phyloP scores from a whole-genome alignment of 2,113 vertebrate genomes.

The Pristiophorus japonicus region DNA sequence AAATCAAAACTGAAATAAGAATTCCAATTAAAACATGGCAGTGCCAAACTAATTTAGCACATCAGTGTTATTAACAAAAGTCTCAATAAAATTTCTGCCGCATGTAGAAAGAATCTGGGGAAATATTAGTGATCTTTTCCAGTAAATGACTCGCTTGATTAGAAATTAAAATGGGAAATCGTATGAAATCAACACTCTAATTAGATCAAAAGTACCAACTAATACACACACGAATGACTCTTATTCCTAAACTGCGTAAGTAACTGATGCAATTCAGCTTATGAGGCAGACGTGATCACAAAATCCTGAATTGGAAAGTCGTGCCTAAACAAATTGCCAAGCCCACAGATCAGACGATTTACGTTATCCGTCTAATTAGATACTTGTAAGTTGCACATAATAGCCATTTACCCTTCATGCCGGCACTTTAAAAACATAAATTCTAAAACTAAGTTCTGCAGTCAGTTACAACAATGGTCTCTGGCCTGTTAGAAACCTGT shows the following conservation, averaged over 20 bases:
- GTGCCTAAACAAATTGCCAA: background rate
- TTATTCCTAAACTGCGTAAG: background rate
- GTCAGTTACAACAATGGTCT: background rate
- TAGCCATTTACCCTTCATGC: background rate
- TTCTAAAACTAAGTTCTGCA: background rate
- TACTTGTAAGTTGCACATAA: background rate
- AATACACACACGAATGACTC: background rate
- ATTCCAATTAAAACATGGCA: background rate
- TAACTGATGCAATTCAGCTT: background rate
- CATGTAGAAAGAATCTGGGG: conserved; percentile 6
- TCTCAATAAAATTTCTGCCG: background rate
- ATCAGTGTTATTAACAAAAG: background rate
- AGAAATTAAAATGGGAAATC: background rate
- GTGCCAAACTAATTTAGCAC: background rate
- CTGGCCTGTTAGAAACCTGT: background rate
- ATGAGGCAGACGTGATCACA: background rate
- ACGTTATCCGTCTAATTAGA: background rate
- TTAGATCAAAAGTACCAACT: background rate
- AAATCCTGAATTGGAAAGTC: background rate
- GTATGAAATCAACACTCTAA: background rate
- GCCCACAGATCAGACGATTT: background rate
- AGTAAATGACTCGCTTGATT: background rate
- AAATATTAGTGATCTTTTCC: background rate
- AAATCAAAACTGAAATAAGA: conserved; percentile 1
- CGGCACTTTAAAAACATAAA: background rate